Evolutionary conservation across 2,113 vertebrate genomes (phyloP).

Genomic region (Etheostoma spectabile): DNA sequence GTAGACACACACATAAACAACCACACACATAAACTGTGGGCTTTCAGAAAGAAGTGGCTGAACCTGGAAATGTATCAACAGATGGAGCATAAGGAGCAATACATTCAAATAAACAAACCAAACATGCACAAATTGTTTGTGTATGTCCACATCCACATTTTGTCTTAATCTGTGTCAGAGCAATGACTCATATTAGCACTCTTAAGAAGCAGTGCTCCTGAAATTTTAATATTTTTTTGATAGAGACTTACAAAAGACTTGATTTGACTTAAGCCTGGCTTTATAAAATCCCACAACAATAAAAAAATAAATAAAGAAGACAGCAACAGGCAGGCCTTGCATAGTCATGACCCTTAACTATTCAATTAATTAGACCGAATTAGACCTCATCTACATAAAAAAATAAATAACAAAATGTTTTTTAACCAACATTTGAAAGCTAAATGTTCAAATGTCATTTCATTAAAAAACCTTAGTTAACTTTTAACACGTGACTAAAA

Average conservation of each 20-base stretch:
- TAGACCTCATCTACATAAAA: background rate
- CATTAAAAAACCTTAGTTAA: background rate
- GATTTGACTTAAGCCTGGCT: background rate
- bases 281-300: background rate
- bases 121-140: slow-evolving; percentile 15
- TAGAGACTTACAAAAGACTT: background rate
- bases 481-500: background rate
- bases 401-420: background rate
- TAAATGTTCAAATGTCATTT: background rate
- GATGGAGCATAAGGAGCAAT: slow-evolving; percentile 15
- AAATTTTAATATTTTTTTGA: background rate
- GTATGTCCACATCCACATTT: background rate
- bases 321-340: background rate
- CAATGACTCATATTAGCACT: background rate
- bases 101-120: slow-evolving; percentile 42
- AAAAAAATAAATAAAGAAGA: background rate
- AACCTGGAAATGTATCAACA: slow-evolving; percentile 44
- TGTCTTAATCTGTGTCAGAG: slow-evolving; percentile 1
- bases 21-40: slow-evolving; percentile 38
- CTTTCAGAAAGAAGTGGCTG: slow-evolving; percentile 32
- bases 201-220: background rate
- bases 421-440: background rate
- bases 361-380: background rate
- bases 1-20: slow-evolving; percentile 66
- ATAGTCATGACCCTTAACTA: background rate